Conservation (phyloP, 2,888 invertebrate genomes). For the Phasia obesa region DNA sequence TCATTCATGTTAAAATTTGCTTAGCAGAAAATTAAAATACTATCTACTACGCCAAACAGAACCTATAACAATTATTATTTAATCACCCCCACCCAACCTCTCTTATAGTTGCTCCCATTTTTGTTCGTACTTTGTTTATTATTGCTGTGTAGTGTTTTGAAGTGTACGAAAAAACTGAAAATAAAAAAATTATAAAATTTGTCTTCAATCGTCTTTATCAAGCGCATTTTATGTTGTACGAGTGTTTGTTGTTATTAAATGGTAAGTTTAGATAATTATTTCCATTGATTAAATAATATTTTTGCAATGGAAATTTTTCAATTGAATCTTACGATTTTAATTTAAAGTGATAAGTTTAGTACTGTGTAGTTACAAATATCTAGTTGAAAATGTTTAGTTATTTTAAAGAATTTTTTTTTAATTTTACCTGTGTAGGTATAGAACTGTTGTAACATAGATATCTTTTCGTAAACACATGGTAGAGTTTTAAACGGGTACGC, state of each 20-base stretch:
- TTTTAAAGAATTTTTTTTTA: too few relatives aligned
- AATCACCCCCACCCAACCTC: not conserved
- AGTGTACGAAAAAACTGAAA: not conserved
- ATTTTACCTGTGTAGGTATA: too few relatives aligned
- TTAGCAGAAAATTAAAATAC: slow-evolving; percentile 37
- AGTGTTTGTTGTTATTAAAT: slow-evolving; percentile 56
- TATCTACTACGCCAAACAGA: slow-evolving; percentile 28
- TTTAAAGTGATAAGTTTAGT: too few relatives aligned
- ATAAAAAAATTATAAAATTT: slow-evolving; percentile 39
- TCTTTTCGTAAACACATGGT: too few relatives aligned
- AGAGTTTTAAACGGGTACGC: too few relatives aligned
- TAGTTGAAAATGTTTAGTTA: too few relatives aligned
- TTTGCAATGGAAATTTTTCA: too few relatives aligned
- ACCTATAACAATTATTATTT: not conserved
- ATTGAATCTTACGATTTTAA: too few relatives aligned
- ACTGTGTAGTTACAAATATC: too few relatives aligned
- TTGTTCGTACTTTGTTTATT: slow-evolving; percentile 10
- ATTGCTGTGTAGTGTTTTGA: slow-evolving; percentile 18
- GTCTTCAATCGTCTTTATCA: slow-evolving; percentile 47
- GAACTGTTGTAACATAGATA: too few relatives aligned
- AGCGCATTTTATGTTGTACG: slow-evolving; percentile 37
- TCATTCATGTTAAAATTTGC: slow-evolving; percentile 40
- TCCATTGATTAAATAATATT: not conserved
- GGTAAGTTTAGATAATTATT: slow-evolving; percentile 53
- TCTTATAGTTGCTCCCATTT: not conserved